phyloP scores from a whole-genome alignment of 2,797 vertebrate genomes.

The Aphelocoma californica region DNA sequence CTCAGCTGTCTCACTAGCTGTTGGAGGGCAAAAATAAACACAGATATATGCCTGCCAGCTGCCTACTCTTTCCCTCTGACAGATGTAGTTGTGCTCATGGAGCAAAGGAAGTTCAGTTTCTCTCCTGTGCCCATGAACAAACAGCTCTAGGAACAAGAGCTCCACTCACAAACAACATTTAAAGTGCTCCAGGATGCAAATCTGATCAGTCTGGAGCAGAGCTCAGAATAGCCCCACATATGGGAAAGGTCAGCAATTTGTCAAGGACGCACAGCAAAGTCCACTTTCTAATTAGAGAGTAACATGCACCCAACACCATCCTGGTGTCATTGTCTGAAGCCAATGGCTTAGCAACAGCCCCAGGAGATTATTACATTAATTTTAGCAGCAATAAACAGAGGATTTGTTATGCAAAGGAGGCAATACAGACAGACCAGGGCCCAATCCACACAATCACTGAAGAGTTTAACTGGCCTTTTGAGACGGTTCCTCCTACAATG shows the following conservation, averaged over 20 bases:
- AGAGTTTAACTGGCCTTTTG: not conserved
- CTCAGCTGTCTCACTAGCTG: not conserved
- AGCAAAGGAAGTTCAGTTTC: not conserved
- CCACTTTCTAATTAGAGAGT: constrained; percentile 61
- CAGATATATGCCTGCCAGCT: constrained; percentile 7
- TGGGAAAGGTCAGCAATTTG: constrained; percentile 53
- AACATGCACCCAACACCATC: not conserved
- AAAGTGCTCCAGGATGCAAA: constrained; percentile 9
- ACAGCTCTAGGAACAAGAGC: constrained; percentile 10
- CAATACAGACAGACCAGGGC: not conserved
- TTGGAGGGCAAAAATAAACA: constrained; percentile 23
- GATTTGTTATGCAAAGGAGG: not conserved
- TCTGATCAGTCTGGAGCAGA: constrained; percentile 19
- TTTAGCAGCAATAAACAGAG: not conserved
- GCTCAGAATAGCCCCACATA: constrained; percentile 43
- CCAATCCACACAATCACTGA: not conserved
- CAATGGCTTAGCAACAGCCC: constrained; percentile 11
- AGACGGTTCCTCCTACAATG: accelerated
- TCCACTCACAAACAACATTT: constrained; percentile 23
- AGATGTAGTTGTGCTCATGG: not conserved
- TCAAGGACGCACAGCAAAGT: not conserved
- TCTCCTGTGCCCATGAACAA: not conserved
- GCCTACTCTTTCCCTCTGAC: not conserved
- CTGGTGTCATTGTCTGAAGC: not conserved
- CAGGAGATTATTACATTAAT: not conserved